Evolutionary conservation across 2,113 vertebrate genomes (phyloP).

Genomic region (Alosa alosa): DNA sequence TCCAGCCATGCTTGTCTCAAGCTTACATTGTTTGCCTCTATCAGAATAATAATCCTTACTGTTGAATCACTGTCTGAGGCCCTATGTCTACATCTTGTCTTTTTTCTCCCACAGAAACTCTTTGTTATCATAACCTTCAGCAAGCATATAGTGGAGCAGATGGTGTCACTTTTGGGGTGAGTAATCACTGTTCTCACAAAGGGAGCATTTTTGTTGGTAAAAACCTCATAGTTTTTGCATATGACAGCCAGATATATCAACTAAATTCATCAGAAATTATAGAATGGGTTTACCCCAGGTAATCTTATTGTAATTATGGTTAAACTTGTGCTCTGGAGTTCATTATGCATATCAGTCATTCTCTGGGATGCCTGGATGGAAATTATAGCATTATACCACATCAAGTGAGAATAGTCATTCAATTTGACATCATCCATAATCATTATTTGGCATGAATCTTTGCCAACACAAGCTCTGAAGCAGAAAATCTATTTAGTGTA

Average conservation of each 20-base stretch:
- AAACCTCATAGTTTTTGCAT: background rate
- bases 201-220: background rate
- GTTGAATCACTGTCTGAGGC: slow-evolving; percentile 47
- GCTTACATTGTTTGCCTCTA: background rate
- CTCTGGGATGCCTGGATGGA: background rate
- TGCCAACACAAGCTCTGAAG: background rate
- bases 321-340: background rate
- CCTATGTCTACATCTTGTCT: slow-evolving; percentile 44
- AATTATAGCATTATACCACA: background rate
- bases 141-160: slow-evolving; percentile 99
- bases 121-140: slow-evolving; percentile 99
- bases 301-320: slow-evolving; percentile 10
- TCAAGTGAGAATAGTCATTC: background rate
- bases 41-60: slow-evolving; percentile 5
- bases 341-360: background rate
- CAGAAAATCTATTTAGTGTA: background rate
- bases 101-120: slow-evolving; percentile 84
- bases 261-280: background rate
- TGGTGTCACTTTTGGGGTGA: slow-evolving; percentile 98
- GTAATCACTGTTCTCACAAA: slow-evolving; percentile 48
- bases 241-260: background rate
- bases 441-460: background rate
- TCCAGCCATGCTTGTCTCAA: background rate
- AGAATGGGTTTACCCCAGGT: background rate
- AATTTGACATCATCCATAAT: background rate